phyloP scores from a whole-genome alignment of 2,113 vertebrate species.

The Chlorodrepanis virens region DNA sequence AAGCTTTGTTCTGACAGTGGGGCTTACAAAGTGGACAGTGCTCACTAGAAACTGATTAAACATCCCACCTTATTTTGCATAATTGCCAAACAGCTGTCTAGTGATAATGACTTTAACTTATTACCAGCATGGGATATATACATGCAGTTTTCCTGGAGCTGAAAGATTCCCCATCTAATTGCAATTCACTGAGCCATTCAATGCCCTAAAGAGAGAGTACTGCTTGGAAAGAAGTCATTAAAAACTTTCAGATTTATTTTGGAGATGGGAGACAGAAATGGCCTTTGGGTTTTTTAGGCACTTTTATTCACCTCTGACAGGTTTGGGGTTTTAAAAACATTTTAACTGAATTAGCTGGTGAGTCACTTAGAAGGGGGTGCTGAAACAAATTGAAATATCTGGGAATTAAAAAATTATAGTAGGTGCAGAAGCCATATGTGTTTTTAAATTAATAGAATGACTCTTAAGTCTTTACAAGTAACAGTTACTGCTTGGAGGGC shows the following conservation, averaged over 20 bases:
- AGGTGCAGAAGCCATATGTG: not conserved
- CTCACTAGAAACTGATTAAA: constrained; percentile 36
- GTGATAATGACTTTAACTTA: constrained; percentile 52
- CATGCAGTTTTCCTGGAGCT: constrained; percentile 18
- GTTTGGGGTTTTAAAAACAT: not conserved
- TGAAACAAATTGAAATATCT: constrained; percentile 19
- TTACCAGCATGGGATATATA: constrained; percentile 39
- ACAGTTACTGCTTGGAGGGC: constrained; percentile 5
- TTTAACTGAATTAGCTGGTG: constrained; percentile 27
- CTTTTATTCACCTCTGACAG: not conserved
- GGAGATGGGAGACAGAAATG: not conserved
- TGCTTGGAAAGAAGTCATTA: constrained; percentile 13
- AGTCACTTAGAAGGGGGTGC: not conserved
- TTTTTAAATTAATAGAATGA: constrained; percentile 42
- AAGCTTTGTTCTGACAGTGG: not conserved
- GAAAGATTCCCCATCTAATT: constrained; percentile 41
- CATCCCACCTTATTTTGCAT: constrained; percentile 41
- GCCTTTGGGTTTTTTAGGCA: not conserved
- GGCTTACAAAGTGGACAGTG: not conserved
- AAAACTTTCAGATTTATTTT: constrained; percentile 34
- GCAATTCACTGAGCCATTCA: constrained; percentile 47
- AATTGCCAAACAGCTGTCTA: constrained; percentile 55
- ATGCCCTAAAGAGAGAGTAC: not conserved
- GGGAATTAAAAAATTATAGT: constrained; percentile 11
- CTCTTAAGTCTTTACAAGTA: constrained; percentile 19